Conservation (phyloP, 2,113 vertebrate species). For the Hepsetus odoe region DNA sequence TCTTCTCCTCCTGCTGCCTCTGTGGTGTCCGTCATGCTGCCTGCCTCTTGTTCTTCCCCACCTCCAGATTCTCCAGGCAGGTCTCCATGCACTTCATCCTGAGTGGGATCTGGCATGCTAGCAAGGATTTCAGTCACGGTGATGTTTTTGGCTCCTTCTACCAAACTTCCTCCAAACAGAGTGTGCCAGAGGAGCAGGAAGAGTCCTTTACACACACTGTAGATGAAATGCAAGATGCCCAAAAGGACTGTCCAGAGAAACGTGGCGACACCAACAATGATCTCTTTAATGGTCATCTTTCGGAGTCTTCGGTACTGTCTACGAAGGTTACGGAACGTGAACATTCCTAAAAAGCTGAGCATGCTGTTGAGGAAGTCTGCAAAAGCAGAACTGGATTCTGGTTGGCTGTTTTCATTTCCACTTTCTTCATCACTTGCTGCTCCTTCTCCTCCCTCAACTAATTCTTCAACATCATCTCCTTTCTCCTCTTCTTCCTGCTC, state of each 20-base stretch:
- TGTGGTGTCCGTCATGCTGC: constrained; percentile 71
- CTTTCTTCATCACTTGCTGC: constrained; percentile 68
- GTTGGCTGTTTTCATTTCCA: constrained; percentile 65
- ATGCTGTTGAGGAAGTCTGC: constrained; percentile 74
- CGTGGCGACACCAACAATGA: constrained; percentile 72
- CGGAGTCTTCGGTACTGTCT: constrained; percentile 78
- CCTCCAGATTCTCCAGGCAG: constrained; percentile 73
- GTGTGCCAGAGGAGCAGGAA: constrained; percentile 85
- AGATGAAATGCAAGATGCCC: constrained; percentile 75
- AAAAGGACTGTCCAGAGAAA: constrained; percentile 81
- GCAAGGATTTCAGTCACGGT: constrained; percentile 88
- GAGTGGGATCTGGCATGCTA: constrained; percentile 92
- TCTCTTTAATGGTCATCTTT: constrained; percentile 83
- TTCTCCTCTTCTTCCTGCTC: constrained; percentile 84
- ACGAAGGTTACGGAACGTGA: constrained; percentile 85
- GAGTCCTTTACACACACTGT: constrained; percentile 80
- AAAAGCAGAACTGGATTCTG: constrained; percentile 72
- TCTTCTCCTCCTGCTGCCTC: constrained; percentile 79
- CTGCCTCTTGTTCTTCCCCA: constrained; percentile 77
- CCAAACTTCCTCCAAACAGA: constrained; percentile 87
- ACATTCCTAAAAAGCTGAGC: constrained; percentile 75
- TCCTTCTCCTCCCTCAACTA: constrained; percentile 42
- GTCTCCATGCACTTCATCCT: constrained; percentile 89
- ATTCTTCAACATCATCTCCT: constrained; percentile 78
- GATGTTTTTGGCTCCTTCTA: constrained; percentile 89